These are phyloP conservation scores for Diabrotica balteata DNA, from an alignment of 2,888 invertebrate species.

Conservation along the genomic window DNA sequence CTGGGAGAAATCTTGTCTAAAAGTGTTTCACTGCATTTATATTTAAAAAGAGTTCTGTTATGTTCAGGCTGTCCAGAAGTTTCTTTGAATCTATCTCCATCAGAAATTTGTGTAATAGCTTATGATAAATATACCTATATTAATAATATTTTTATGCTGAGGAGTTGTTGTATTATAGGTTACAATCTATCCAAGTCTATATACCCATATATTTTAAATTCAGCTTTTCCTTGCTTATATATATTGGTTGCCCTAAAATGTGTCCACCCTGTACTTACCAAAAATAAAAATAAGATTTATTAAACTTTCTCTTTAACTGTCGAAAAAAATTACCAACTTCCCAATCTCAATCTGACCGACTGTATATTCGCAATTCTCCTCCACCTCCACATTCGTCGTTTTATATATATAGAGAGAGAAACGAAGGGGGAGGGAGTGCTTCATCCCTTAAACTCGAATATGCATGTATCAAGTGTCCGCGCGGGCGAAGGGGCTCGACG, in stretches of 20 bases:
- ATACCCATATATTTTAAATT: too few species aligned
- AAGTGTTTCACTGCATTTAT: too few species aligned
- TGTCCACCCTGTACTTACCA: background rate
- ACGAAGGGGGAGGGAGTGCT: slow-evolving; percentile 22
- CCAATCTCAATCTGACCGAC: slow-evolving; percentile 24
- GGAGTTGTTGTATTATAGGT: too few species aligned
- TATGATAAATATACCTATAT: too few species aligned
- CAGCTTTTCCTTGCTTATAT: too few species aligned
- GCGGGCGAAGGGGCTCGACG: slow-evolving; percentile 35
- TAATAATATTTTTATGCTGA: too few species aligned
- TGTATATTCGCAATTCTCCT: slow-evolving; percentile 15
- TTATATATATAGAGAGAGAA: slow-evolving; percentile 13
- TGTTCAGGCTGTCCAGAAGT: too few species aligned
- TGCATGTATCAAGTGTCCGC: slow-evolving; percentile 52
- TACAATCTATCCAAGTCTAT: too few species aligned
- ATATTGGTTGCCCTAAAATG: background rate
- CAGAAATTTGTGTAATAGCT: too few species aligned
- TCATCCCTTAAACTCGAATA: slow-evolving; percentile 45
- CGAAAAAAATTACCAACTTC: slow-evolving; percentile 12
- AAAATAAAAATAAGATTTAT: slow-evolving; percentile 11
- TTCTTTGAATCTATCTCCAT: too few species aligned
- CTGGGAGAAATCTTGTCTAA: too few species aligned
- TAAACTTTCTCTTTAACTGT: slow-evolving; percentile 12
- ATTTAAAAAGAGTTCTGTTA: too few species aligned
- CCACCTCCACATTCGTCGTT: slow-evolving; percentile 28